Evolutionary conservation across 2,797 vertebrate genomes (phyloP).

Genomic region (Onychomys torridus): DNA sequence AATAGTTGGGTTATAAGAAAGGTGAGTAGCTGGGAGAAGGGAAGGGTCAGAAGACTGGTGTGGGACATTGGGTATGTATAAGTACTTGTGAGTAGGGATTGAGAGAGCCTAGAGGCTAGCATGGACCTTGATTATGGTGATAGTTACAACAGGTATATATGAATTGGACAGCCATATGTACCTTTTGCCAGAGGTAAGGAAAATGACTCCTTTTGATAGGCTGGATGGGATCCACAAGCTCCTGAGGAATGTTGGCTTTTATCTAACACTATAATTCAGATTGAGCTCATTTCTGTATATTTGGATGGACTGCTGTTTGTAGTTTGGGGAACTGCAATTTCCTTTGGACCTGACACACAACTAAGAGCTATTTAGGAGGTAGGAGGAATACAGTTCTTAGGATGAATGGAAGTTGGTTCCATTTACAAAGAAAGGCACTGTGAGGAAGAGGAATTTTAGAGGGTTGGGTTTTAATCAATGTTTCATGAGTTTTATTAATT

Average conservation of each 20-base stretch:
- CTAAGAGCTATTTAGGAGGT: neutral
- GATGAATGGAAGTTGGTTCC: neutral
- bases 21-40: neutral
- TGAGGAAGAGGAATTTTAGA: neutral
- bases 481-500: slow-evolving; percentile 29
- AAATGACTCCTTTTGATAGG: neutral
- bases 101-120: neutral
- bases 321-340: neutral
- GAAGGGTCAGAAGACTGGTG: neutral
- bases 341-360: neutral
- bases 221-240: neutral
- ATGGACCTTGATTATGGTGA: neutral
- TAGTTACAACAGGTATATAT: neutral
- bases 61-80: neutral
- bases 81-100: neutral
- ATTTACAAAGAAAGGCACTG: neutral
- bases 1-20: neutral
- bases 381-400: neutral
- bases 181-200: neutral
- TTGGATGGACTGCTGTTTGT: neutral
- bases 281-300: neutral
- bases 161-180: neutral
- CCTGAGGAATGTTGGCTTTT: neutral
- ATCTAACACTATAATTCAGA: neutral
- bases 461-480: neutral